Conservation (phyloP, 2,797 vertebrate genomes). For the Bufotes viridis region DNA sequence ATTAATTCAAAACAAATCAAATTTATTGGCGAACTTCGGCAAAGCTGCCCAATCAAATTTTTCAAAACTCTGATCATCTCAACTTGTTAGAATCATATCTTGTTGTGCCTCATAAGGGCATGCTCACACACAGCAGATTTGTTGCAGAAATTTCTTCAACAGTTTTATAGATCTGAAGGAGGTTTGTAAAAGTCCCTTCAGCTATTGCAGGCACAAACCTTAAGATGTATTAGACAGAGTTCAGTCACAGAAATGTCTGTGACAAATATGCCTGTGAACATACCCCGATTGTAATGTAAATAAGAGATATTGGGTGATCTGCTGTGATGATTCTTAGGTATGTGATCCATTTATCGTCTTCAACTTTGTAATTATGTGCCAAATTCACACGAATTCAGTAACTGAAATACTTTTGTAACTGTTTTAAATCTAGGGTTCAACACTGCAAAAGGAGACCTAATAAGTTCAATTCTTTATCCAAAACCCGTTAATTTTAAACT, state of each 20-base stretch:
- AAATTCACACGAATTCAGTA: background rate
- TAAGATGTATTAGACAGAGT: background rate
- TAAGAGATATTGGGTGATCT: too few relatives aligned
- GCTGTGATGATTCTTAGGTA: background rate
- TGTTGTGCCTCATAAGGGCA: too few relatives aligned
- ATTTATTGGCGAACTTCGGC: too few relatives aligned
- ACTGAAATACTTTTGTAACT: background rate
- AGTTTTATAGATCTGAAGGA: background rate
- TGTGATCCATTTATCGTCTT: background rate
- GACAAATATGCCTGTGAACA: background rate
- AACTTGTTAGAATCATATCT: too few relatives aligned
- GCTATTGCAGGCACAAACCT: background rate
- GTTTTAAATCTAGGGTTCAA: constrained; percentile 69
- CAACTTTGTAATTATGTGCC: background rate
- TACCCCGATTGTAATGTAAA: background rate
- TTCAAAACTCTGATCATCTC: too few relatives aligned
- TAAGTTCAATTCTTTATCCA: constrained; percentile 76
- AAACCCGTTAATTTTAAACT: constrained; percentile 75
- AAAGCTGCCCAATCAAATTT: too few relatives aligned
- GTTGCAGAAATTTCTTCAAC: too few relatives aligned
- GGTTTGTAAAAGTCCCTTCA: background rate
- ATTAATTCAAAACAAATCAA: too few relatives aligned
- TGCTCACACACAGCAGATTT: too few relatives aligned
- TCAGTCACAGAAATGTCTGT: background rate
- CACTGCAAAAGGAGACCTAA: constrained; percentile 76